phyloP scores from a whole-genome alignment of 2,113 vertebrate species.

The Neotoma lepida region DNA sequence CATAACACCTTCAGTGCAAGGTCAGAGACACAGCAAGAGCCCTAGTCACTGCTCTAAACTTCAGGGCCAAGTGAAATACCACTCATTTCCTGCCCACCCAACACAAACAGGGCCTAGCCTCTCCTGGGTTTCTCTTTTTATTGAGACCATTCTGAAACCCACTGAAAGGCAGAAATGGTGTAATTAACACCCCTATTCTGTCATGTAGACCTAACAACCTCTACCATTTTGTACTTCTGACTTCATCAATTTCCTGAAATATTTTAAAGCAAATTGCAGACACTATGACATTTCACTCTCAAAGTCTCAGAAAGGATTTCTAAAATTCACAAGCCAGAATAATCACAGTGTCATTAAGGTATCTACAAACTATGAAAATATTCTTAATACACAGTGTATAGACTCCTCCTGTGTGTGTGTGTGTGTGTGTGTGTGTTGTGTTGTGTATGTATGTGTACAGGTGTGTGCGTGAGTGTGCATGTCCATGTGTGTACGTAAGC shows the following conservation, averaged over 20 bases:
- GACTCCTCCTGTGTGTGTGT: too few species aligned
- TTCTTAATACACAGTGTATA: not conserved
- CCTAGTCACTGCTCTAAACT: not conserved
- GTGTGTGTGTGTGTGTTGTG: not conserved
- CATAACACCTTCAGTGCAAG: not conserved
- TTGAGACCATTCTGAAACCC: not conserved
- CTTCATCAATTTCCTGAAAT: not conserved
- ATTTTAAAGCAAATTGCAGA: slow-evolving; percentile 59
- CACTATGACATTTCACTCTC: not conserved
- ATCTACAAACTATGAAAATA: not conserved
- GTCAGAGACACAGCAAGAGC: not conserved
- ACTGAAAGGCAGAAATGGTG: not conserved
- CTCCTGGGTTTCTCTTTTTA: not conserved
- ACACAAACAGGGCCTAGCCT: not conserved
- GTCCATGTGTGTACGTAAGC: not conserved
- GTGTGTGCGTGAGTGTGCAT: not conserved
- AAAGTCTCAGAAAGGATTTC: slow-evolving; percentile 39
- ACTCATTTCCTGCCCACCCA: not conserved
- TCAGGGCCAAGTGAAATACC: not conserved
- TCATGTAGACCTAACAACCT: slow-evolving; percentile 43
- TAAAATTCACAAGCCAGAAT: not conserved
- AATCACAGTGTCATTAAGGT: slow-evolving; percentile 1
- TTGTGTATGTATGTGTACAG: not conserved
- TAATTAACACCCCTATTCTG: slow-evolving; percentile 12
- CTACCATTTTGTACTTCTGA: not conserved